phyloP scores from a whole-genome alignment of 2,888 invertebrate species.

The Brachylomia viminalis region DNA sequence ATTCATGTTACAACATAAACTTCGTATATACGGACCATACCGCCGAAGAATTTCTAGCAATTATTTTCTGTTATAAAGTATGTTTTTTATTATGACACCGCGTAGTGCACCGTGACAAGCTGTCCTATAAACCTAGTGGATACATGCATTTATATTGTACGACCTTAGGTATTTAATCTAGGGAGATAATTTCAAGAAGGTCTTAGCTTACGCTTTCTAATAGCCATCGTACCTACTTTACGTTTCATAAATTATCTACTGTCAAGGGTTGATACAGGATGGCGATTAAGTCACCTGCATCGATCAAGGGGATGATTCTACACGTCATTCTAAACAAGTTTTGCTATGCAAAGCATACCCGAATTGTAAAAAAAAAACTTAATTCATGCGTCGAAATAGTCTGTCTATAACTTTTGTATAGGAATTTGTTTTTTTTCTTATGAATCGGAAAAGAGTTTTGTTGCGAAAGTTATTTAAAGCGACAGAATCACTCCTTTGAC shows the following conservation, averaged over 20 bases:
- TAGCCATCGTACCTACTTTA: background rate
- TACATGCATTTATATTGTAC: background rate
- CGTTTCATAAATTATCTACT: background rate
- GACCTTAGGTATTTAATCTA: background rate
- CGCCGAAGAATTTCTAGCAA: slow-evolving; percentile 16
- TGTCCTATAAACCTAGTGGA: background rate
- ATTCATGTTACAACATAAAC: slow-evolving; percentile 57
- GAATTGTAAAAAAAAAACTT: too few species aligned
- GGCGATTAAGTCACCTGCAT: too few species aligned
- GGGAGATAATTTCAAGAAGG: background rate
- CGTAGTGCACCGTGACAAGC: slow-evolving; percentile 11
- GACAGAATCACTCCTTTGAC: too few species aligned
- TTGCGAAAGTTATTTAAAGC: too few species aligned
- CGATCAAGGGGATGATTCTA: too few species aligned
- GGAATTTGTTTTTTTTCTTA: too few species aligned
- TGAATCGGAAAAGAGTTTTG: too few species aligned
- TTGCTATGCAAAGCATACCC: too few species aligned
- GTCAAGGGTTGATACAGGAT: background rate
- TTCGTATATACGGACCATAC: slow-evolving; percentile 35
- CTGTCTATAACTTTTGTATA: too few species aligned
- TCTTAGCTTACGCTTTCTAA: background rate
- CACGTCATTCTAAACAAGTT: too few species aligned
- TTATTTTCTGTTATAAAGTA: slow-evolving; percentile 12
- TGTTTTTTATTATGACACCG: slow-evolving; percentile 13
- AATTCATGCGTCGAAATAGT: too few species aligned